Percentiles rank a stretch among this genome's conserved stretches.
phyloP scores from a whole-genome alignment of 2,888 invertebrate species.

The Paralinhomoeus sp. region DNA sequence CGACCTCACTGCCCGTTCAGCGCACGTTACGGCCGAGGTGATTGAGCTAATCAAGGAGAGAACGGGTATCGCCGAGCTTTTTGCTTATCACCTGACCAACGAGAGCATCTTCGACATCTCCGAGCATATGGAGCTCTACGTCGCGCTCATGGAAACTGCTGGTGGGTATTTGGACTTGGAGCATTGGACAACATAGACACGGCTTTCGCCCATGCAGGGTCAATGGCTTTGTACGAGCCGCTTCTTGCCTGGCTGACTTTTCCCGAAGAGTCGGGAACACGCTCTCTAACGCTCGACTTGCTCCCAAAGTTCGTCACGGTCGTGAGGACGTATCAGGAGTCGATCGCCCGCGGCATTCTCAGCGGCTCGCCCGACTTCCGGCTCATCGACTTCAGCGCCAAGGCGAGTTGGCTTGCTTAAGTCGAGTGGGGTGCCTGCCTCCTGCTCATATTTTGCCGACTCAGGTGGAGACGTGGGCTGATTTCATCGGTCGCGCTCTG shows the following conservation, averaged over 20 bases:
- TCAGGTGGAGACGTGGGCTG: too few species aligned
- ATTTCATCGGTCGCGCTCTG: too few species aligned
- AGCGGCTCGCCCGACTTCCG: slow-evolving; percentile 18
- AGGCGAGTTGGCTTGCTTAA: slow-evolving; percentile 5
- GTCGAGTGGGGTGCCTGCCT: too few species aligned
- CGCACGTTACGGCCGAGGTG: too few species aligned
- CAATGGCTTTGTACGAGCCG: slow-evolving; percentile 10
- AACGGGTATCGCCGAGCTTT: slow-evolving; percentile 9
- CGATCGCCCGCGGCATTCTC: slow-evolving; percentile 7
- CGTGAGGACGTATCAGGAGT: slow-evolving; percentile 13
- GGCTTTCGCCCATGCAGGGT: too few species aligned
- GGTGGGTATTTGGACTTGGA: too few species aligned
- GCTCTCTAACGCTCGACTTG: slow-evolving; percentile 19
- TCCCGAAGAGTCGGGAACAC: slow-evolving; percentile 14
- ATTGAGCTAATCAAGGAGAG: slow-evolving; percentile 1
- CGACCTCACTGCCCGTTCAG: too few species aligned
- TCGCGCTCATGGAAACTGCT: slow-evolving; percentile 18
- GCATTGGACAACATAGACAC: too few species aligned
- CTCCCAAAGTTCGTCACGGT: slow-evolving; percentile 19
- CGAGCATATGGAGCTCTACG: slow-evolving; percentile 23
- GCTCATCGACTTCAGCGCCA: slow-evolving; percentile 18
- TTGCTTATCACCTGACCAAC: slow-evolving; percentile 21
- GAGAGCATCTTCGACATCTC: slow-evolving; percentile 22
- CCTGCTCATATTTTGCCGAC: too few species aligned
- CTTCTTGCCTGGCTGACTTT: slow-evolving; percentile 4